These are phyloP conservation scores for Wasmannia auropunctata DNA, from an alignment of 1,140 invertebrate species.

Conservation along the genomic window DNA sequence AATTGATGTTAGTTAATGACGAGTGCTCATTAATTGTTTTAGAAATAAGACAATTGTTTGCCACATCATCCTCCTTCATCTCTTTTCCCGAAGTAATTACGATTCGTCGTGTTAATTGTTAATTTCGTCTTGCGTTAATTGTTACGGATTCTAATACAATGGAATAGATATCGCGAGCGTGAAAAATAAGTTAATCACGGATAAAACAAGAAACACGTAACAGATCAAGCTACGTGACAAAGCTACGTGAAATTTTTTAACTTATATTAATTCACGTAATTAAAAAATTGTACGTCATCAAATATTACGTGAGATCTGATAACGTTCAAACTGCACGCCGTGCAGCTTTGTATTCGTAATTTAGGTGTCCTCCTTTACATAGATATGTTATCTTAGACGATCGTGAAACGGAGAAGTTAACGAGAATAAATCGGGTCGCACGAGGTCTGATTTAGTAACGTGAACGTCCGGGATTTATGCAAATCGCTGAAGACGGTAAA, in stretches of 20 bases:
- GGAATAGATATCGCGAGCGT: neutral
- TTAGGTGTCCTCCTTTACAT: neutral
- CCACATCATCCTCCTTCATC: neutral
- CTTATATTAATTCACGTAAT: neutral
- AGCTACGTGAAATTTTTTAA: neutral
- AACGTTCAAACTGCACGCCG: neutral
- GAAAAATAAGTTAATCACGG: neutral
- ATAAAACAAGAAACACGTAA: neutral
- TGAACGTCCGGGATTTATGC: neutral
- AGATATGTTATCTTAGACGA: neutral
- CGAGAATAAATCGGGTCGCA: neutral
- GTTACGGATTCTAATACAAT: neutral
- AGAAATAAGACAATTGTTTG: conserved; percentile 7
- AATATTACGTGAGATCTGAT: neutral
- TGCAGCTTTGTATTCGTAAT: neutral
- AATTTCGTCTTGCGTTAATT: neutral
- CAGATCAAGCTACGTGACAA: neutral
- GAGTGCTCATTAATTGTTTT: neutral
- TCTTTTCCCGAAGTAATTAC: neutral
- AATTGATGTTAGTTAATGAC: conserved; percentile 49
- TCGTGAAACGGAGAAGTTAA: neutral
- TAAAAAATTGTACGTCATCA: neutral
- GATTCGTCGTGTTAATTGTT: neutral
- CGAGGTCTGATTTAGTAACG: neutral
- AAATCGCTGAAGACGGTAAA: conserved; percentile 24